Evolutionary conservation across 1,140 invertebrate species (phyloP), one percentile per base, ranked within the genome.

Genomic region (Drosophila subpulchrella): DNA sequence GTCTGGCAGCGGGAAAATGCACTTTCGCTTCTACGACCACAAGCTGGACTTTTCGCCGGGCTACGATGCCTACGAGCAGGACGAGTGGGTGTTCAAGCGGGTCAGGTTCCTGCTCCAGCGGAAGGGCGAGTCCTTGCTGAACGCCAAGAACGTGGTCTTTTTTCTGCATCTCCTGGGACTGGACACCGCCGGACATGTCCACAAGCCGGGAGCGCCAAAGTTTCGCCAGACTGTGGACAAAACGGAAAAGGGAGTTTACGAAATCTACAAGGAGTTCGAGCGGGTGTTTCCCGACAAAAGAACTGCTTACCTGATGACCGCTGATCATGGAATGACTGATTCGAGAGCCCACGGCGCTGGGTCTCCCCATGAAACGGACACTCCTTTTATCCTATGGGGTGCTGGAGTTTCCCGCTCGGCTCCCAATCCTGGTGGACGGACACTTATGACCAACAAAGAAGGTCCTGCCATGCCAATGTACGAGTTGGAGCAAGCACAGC

Each of bases 271-370:
- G 68, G 62, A 95, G 10, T 94, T 98, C 44, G 95, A 96, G 76
- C 85, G 94, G 6, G 96, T 94, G 88, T 99, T 96, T 93, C 91
- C 95, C 75, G 96, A 99, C 92, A 93, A 94, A 20, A 93, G 94
- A 78, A 99, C 98, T 8, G 95, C 96, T 27, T 99, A 96, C 93
- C 91, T 99, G 34, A 97, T 99, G 92, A 98, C 98, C 13, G 95
- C 98, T 30, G 99, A 99, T 93, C 99, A 99, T 95, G 99, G 99
- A 77, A 99, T 99, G 98, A 99, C 98, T 30, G 95, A 99, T 92
- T 98, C 98, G 96, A 98, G 94, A 92, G 98, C 98, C 1, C 98
- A 99, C 94, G 98, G 98, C 24, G 96, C 97, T 90, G 98, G 98
- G 24, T 95, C 96, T 60, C 85, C 94, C 6, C 95, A 96, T 93